Evolutionary conservation across 2,888 invertebrate species (phyloP).

Genomic region (Seira ritae): DNA sequence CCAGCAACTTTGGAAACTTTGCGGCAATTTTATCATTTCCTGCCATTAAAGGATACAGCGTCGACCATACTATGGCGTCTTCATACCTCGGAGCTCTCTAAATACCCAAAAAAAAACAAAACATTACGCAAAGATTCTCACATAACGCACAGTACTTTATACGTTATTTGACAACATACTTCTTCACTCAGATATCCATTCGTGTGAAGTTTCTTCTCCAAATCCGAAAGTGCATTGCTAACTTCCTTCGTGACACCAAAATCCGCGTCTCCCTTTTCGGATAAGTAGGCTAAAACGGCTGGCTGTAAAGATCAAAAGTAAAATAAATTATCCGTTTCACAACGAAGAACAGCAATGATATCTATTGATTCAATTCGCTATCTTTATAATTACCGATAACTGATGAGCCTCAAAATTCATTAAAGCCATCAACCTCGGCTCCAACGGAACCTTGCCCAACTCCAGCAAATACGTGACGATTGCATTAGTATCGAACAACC

Average conservation of each 20-base stretch:
- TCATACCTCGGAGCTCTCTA: slow-evolving; percentile 82
- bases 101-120: slow-evolving; percentile 74
- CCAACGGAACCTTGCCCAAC: slow-evolving; percentile 75
- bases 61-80: slow-evolving; percentile 85
- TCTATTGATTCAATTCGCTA: neutral
- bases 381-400: slow-evolving; percentile 51
- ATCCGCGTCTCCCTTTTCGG: slow-evolving; percentile 63
- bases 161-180: no score
- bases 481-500: slow-evolving; percentile 85
- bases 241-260: slow-evolving; percentile 50
- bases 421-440: slow-evolving; percentile 73
- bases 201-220: slow-evolving; percentile 38
- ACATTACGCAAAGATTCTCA: neutral
- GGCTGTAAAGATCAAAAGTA: slow-evolving; percentile 54
- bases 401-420: slow-evolving; percentile 64
- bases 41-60: slow-evolving; percentile 81
- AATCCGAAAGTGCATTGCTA: slow-evolving; percentile 24
- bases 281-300: slow-evolving; percentile 50
- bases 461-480: slow-evolving; percentile 81
- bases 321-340: slow-evolving; percentile 14
- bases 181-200: slow-evolving; percentile 42
- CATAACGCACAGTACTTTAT: slow-evolving; percentile 3
- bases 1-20: slow-evolving; percentile 78
- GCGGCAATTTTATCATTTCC: slow-evolving; percentile 79
- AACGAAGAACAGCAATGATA: neutral